Conservation (phyloP, 2,797 vertebrate species). For the Staurois parvus region DNA sequence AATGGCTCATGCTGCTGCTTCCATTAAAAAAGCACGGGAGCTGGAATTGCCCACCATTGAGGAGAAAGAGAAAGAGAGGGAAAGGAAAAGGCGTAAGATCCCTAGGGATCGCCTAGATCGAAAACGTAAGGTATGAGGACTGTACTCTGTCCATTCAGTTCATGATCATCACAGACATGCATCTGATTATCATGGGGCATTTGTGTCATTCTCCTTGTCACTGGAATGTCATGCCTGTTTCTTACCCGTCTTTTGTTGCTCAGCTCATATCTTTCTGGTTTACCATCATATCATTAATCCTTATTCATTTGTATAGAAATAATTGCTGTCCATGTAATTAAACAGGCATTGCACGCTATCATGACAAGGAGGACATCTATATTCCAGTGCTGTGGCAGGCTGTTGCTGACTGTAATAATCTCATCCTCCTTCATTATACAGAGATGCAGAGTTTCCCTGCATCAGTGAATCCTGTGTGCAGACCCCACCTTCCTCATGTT, state of each 20-base stretch:
- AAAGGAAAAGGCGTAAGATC: conserved; percentile 85
- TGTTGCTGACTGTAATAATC: neutral
- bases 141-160: conserved; percentile 19
- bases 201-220: neutral
- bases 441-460: conserved; percentile 49
- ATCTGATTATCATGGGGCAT: neutral
- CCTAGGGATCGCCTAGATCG: conserved; percentile 91
- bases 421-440: conserved; percentile 1
- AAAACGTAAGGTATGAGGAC: conserved; percentile 91
- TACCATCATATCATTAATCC: conserved; percentile 7
- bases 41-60: conserved; percentile 85
- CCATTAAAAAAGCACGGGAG: conserved; percentile 96
- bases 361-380: neutral
- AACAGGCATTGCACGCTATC: neutral
- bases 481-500: conserved; percentile 58
- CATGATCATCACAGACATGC: conserved; percentile 4
- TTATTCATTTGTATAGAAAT: neutral
- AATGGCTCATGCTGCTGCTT: conserved; percentile 97
- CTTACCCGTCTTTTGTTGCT: neutral
- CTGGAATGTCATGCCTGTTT: neutral
- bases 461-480: conserved; percentile 45
- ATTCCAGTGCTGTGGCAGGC: neutral
- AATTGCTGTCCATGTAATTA: neutral
- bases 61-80: conserved; percentile 89
- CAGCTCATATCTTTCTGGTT: neutral